Percentiles rank a stretch among this genome's conserved stretches.
These are phyloP conservation scores for Vulpes vulpes DNA, from an alignment of 2,113 vertebrate species.

Conservation along the genomic window DNA sequence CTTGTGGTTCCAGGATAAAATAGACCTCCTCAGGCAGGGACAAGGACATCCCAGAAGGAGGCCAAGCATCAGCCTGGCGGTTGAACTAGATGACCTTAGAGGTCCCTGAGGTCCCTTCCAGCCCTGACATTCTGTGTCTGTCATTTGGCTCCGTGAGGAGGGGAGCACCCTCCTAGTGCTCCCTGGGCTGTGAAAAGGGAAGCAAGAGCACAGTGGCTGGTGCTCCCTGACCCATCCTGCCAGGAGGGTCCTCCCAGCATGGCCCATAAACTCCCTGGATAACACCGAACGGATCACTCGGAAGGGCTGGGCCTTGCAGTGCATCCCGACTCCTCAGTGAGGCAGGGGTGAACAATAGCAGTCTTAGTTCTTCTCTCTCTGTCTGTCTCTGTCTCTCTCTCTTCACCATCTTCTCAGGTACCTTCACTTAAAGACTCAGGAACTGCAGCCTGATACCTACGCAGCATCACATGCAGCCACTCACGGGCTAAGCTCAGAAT, in stretches of 20 bases:
- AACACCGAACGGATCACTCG: neutral
- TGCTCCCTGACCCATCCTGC: fast-evolving
- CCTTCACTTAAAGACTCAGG: neutral
- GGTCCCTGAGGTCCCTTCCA: neutral
- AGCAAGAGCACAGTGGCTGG: fast-evolving
- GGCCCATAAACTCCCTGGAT: fast-evolving
- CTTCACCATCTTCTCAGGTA: neutral
- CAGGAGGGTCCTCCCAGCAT: neutral
- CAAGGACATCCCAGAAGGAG: neutral
- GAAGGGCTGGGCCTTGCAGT: neutral
- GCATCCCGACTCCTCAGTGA: neutral
- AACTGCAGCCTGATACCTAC: neutral
- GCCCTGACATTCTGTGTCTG: neutral
- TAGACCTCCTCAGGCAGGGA: neutral
- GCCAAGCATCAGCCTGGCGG: neutral
- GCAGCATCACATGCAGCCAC: neutral
- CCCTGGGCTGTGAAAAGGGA: neutral
- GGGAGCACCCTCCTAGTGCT: neutral
- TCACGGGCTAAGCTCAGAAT: neutral
- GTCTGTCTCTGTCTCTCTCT: neutral
- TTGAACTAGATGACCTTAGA: too few species aligned
- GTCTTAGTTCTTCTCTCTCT: neutral
- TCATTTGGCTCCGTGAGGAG: neutral
- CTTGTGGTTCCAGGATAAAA: neutral
- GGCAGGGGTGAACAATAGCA: neutral